Evolutionary conservation across 2,888 invertebrate genomes (phyloP), one percentile per base, ranked within the genome.

Genomic region (Dicyrtoma fusca): DNA sequence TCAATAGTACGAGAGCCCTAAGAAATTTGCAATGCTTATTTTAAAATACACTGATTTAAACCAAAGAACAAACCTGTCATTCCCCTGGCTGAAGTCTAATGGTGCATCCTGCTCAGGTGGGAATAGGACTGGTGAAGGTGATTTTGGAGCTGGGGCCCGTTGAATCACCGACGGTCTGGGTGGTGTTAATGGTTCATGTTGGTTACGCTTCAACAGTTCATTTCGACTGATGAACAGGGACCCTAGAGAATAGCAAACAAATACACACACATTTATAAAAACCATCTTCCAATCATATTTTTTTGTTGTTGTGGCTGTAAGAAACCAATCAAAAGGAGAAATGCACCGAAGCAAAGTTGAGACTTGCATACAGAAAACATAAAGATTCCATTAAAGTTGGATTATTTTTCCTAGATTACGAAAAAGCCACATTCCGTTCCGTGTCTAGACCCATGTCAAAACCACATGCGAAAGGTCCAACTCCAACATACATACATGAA

Each of bases 81-180:
- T 80, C 71, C 81, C 80, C 76, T 81, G 79, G 75, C 81, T 81
- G 68, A 81, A 81, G 74, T 81, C 81, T 74, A 81, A 69, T 17
- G 81, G 81, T 5, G 80, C 80, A 76, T 81, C 81, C 74, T 84
- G 84, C 78, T 84, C 84, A 0, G 85, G 85, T 76, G 84, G 85
- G 72, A 83, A 83, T 49, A 82, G 82, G 0, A 83, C 78, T 47
- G 80, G 80, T 42, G 71, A 51, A 21, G 79, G 78, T 44, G 80
- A 80, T 51, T 81, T 79, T 23, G 80, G 81, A 55, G 81, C 80
- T 8, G 92, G 92, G 69, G 92, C 91, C 83, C 92, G 88, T 82
- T 92, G 92, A 81, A 93, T 93, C 5, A 93, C 92, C 73, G 92
- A 92, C 61, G 90, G 90, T 83, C 82, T 76, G 86, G 83, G 75